phyloP scores from a whole-genome alignment of 2,113 vertebrate genomes.

The Brachirus orientalis region DNA sequence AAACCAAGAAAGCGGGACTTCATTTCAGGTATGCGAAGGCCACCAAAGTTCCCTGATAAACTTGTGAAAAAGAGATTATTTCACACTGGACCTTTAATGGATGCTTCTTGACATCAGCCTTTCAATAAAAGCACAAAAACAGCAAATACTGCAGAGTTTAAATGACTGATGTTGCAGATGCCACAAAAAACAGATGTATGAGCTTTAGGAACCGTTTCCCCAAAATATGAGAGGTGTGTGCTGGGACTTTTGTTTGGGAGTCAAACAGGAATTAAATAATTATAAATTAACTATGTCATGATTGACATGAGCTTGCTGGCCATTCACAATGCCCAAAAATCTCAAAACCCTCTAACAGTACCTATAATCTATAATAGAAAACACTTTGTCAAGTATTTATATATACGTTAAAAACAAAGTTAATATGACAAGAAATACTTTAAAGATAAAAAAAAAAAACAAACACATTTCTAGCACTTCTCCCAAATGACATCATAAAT shows the following conservation, averaged over 20 bases:
- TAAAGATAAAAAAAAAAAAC: slow-evolving; percentile 3
- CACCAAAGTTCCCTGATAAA: no score
- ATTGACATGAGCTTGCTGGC: slow-evolving; percentile 17
- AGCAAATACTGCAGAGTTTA: no score
- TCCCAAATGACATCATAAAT: slow-evolving; percentile 53
- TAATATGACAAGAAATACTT: no score
- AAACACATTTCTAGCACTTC: neutral
- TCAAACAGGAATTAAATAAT: slow-evolving; percentile 40
- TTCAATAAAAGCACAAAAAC: no score
- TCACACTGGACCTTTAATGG: no score
- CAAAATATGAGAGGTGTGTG: neutral
- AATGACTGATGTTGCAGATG: no score
- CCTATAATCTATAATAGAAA: slow-evolving; percentile 8
- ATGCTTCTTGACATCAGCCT: no score
- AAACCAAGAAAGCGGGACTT: no score
- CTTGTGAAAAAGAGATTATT: no score
- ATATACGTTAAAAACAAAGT: neutral
- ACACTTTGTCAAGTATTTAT: neutral
- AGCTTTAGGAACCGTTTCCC: no score
- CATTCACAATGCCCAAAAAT: slow-evolving; percentile 12
- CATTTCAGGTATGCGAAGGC: no score
- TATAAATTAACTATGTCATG: slow-evolving; percentile 37
- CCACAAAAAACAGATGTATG: no score
- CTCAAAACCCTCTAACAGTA: neutral
- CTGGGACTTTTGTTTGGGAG: slow-evolving; percentile 6